Percentiles rank a stretch among this genome's conserved stretches.
Evolutionary conservation across 2,888 invertebrate genomes (phyloP).

Genomic region (Augiades crinisus): DNA sequence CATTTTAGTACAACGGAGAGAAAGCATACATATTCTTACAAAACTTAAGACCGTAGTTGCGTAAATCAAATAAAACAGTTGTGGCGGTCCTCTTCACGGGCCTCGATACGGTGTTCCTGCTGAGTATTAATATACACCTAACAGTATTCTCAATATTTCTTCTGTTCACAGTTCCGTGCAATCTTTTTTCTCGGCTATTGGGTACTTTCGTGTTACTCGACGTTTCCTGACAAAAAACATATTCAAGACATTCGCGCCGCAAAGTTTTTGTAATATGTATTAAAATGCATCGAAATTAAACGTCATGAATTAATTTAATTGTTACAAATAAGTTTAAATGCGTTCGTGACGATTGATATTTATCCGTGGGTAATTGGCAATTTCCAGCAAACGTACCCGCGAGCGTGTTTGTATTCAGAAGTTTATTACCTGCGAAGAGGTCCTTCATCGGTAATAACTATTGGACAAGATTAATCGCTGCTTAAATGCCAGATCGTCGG

Average conservation of each 20-base stretch:
- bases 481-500: slow-evolving; percentile 19
- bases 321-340: not conserved
- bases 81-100: too few species aligned
- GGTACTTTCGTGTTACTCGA: not conserved
- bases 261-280: not conserved
- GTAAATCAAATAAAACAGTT: slow-evolving; percentile 1
- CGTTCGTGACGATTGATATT: not conserved
- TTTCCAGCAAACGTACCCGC: not conserved
- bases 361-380: slow-evolving; percentile 10
- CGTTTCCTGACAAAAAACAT: too few species aligned
- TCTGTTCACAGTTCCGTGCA: not conserved
- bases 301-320: not conserved
- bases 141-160: not conserved
- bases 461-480: slow-evolving; percentile 21
- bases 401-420: slow-evolving; percentile 9
- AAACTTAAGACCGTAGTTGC: too few species aligned
- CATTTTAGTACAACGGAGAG: too few species aligned
- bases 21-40: too few species aligned
- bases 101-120: too few species aligned
- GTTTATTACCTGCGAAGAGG: slow-evolving; percentile 19
- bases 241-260: too few species aligned
- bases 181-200: not conserved
- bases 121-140: too few species aligned
- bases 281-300: not conserved
- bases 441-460: slow-evolving; percentile 19